phyloP scores from a whole-genome alignment of 2,888 invertebrate species.

The Helobdella robusta region DNA sequence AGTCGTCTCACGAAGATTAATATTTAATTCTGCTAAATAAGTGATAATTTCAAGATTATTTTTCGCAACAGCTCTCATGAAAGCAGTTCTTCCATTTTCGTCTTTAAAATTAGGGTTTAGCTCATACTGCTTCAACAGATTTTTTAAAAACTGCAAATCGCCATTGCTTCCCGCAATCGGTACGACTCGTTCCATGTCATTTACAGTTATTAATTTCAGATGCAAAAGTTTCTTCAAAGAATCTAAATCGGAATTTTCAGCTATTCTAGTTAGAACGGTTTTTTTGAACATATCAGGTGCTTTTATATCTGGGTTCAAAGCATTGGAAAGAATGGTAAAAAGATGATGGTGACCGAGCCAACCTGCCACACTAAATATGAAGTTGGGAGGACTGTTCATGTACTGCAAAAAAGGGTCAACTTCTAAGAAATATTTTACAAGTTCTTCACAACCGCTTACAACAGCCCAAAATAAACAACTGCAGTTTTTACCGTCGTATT shows the following conservation, averaged over 20 bases:
- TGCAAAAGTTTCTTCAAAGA: neutral
- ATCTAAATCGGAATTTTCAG: neutral
- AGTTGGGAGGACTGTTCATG: neutral
- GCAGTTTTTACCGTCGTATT: neutral
- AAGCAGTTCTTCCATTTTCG: neutral
- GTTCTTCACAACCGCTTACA: neutral
- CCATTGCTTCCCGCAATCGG: neutral
- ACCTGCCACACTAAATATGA: neutral
- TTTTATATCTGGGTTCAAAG: neutral
- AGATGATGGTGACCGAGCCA: neutral
- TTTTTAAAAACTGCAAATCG: neutral
- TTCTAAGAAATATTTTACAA: neutral
- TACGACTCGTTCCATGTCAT: neutral
- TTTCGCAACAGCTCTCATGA: neutral
- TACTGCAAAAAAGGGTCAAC: neutral
- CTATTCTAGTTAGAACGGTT: neutral
- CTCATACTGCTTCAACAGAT: neutral
- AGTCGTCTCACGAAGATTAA: neutral
- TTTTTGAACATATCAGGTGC: neutral
- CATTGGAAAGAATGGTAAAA: neutral
- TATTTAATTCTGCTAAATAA: neutral
- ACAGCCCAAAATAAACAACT: neutral
- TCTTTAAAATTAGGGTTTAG: neutral
- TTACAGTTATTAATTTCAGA: neutral
- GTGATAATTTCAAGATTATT: neutral